Percentiles rank a stretch among this genome's conserved stretches.
phyloP scores from a whole-genome alignment of 2,797 vertebrate genomes.

The Tapirus indicus region DNA sequence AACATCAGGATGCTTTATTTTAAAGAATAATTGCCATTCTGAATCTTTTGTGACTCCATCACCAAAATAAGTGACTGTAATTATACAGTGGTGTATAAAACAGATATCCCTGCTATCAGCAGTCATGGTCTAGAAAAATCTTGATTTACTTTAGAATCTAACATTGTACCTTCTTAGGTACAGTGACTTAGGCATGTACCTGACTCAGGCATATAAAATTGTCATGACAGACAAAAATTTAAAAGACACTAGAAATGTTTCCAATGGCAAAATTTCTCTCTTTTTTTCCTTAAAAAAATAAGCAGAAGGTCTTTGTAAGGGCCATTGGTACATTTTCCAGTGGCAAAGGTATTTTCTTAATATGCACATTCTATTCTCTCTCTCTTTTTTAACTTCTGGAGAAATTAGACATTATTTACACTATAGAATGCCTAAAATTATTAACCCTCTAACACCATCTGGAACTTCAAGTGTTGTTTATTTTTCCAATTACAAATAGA shows the following conservation, averaged over 20 bases:
- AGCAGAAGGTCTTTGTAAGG: conserved; percentile 20
- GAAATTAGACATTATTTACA: conserved; percentile 42
- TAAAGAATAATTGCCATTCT: conserved; percentile 41
- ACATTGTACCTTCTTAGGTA: conserved; percentile 13
- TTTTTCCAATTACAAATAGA: conserved; percentile 59
- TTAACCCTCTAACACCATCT: conserved; percentile 18
- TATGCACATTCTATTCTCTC: not conserved
- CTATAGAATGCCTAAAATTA: conserved; percentile 33
- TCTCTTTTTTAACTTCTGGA: conserved; percentile 2
- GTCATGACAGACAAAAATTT: conserved; percentile 8
- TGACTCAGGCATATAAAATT: conserved; percentile 37
- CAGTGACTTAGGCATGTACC: not conserved
- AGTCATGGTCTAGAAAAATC: not conserved
- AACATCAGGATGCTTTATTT: not conserved
- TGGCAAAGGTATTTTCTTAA: not conserved
- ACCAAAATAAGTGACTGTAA: conserved; percentile 4
- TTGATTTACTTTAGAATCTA: conserved; percentile 47
- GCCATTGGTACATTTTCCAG: not conserved
- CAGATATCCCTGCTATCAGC: not conserved
- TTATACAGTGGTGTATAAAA: not conserved
- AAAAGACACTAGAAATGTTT: not conserved
- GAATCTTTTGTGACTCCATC: conserved; percentile 36
- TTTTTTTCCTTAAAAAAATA: not conserved
- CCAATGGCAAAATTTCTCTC: not conserved
- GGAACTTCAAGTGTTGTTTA: not conserved